A percentile compares a stretch with the other conserved stretches of the same genome.
phyloP scores from a whole-genome alignment of 1,140 invertebrate species.

The Oscheius sp. region DNA sequence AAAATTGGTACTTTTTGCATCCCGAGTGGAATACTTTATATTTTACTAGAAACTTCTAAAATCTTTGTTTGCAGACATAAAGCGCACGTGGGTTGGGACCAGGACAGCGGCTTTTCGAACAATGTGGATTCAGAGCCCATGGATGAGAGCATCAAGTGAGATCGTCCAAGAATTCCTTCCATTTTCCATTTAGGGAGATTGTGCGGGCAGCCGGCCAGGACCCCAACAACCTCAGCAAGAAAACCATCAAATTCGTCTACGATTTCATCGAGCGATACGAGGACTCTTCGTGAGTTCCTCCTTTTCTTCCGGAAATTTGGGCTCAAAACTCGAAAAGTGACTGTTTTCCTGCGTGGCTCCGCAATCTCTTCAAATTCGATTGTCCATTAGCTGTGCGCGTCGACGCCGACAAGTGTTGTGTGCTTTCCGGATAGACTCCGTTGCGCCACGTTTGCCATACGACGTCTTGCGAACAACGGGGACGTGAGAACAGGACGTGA shows the following conservation, averaged over 20 bases:
- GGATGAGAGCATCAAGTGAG: slow-evolving; percentile 41
- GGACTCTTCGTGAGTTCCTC: slow-evolving; percentile 5
- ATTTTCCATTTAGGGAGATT: slow-evolving; percentile 28
- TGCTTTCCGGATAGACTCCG: background rate
- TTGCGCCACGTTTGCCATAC: background rate
- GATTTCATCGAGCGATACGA: slow-evolving; percentile 47
- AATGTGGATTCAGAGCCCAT: slow-evolving; percentile 40
- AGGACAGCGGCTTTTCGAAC: slow-evolving; percentile 46
- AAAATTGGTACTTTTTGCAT: too few relatives aligned
- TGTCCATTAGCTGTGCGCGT: too few relatives aligned
- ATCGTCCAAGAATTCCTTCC: background rate
- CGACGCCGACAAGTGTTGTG: too few relatives aligned
- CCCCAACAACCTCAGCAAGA: slow-evolving; percentile 37
- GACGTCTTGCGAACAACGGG: background rate
- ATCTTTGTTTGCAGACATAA: slow-evolving; percentile 38
- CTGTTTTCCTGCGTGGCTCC: background rate
- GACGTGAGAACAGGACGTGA: too few relatives aligned
- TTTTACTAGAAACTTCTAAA: background rate
- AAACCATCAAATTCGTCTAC: slow-evolving; percentile 43
- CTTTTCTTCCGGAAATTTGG: too few relatives aligned
- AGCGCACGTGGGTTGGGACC: slow-evolving; percentile 49
- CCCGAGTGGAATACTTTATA: too few relatives aligned
- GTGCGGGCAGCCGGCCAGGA: slow-evolving; percentile 42
- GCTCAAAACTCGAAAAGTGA: background rate
- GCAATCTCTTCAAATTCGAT: background rate